These are phyloP conservation scores for Microdon myrmicae DNA, from an alignment of 2,888 invertebrate genomes.

Conservation along the genomic window DNA sequence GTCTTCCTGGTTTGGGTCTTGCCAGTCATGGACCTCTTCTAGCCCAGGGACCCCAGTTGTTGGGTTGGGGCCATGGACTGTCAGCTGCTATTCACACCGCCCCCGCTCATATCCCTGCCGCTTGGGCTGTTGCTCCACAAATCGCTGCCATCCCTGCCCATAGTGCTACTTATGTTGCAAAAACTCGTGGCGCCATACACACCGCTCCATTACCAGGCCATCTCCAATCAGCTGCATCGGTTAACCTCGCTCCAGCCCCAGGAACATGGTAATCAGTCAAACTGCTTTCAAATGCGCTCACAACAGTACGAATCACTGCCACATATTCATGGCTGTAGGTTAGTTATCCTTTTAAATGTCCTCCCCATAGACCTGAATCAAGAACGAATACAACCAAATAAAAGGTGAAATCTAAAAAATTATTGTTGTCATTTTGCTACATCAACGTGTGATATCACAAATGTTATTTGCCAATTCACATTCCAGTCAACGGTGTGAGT, in stretches of 20 bases:
- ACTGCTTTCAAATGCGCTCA: no score
- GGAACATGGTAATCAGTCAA: constrained; percentile 58
- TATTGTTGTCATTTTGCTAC: no score
- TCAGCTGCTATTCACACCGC: constrained; percentile 52
- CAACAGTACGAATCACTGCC: no score
- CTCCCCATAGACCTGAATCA: no score
- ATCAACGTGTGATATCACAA: no score
- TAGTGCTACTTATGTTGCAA: constrained; percentile 61
- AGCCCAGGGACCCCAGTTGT: constrained; percentile 2
- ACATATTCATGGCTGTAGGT: no score
- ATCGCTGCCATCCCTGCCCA: constrained; percentile 62
- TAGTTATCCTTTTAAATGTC: no score
- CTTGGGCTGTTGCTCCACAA: constrained; percentile 59
- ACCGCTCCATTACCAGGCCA: constrained; percentile 61
- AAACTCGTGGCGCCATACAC: constrained; percentile 61
- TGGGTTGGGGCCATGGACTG: constrained; percentile 22
- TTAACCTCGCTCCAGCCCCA: constrained; percentile 61
- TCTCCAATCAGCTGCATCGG: constrained; percentile 59
- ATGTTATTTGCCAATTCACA: no score
- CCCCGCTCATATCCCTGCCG: constrained; percentile 14
- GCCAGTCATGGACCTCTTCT: constrained; percentile 53
- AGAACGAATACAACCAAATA: no score
- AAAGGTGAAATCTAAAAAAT: no score
- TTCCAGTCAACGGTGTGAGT: no score
- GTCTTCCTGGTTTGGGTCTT: constrained; percentile 26